These are phyloP conservation scores for Tiaroga cobitis DNA, from an alignment of 2,797 vertebrate genomes.

Conservation along the genomic window DNA sequence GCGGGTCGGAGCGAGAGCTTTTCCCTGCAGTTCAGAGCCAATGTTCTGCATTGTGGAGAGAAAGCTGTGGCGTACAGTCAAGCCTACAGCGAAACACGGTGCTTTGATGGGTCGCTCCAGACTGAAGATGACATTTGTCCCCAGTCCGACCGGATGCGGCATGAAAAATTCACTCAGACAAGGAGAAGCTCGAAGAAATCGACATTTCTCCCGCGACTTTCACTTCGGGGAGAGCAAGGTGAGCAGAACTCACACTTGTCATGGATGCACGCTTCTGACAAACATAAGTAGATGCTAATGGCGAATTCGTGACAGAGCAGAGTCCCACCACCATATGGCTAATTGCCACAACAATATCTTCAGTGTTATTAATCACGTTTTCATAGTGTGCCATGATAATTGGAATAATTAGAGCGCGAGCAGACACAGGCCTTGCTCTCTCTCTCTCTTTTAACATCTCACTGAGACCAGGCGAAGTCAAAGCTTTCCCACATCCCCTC, in stretches of 20 bases:
- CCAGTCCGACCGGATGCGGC: slow-evolving; percentile 87
- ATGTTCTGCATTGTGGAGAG: slow-evolving; percentile 61
- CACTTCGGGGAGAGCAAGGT: slow-evolving; percentile 95
- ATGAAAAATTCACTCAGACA: slow-evolving; percentile 91
- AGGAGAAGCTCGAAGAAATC: slow-evolving; percentile 86
- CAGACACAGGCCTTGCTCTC: slow-evolving; percentile 84
- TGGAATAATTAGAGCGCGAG: slow-evolving; percentile 99
- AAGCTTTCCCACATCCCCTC: slow-evolving; percentile 3
- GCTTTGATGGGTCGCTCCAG: slow-evolving; percentile 85
- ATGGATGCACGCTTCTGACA: slow-evolving; percentile 98
- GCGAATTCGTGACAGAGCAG: slow-evolving; percentile 99
- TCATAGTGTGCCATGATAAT: slow-evolving; percentile 99
- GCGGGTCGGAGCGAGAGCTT: slow-evolving; percentile 74
- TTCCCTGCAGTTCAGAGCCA: slow-evolving; percentile 44
- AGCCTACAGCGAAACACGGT: slow-evolving; percentile 71
- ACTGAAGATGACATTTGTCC: slow-evolving; percentile 90
- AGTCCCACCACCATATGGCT: slow-evolving; percentile 99
- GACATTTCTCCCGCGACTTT: slow-evolving; percentile 81
- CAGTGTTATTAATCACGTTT: slow-evolving; percentile 99
- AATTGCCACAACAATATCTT: slow-evolving; percentile 99
- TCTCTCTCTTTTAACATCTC: slow-evolving; percentile 61
- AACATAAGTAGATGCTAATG: slow-evolving; percentile 99
- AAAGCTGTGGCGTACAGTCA: slow-evolving; percentile 53
- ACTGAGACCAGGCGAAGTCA: slow-evolving; percentile 19
- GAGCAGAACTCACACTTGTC: slow-evolving; percentile 97